A percentile compares a stretch with the other conserved stretches of the same genome.
Evolutionary conservation across 1,140 invertebrate genomes (phyloP).

Genomic region (Frieseomelitta varia): DNA sequence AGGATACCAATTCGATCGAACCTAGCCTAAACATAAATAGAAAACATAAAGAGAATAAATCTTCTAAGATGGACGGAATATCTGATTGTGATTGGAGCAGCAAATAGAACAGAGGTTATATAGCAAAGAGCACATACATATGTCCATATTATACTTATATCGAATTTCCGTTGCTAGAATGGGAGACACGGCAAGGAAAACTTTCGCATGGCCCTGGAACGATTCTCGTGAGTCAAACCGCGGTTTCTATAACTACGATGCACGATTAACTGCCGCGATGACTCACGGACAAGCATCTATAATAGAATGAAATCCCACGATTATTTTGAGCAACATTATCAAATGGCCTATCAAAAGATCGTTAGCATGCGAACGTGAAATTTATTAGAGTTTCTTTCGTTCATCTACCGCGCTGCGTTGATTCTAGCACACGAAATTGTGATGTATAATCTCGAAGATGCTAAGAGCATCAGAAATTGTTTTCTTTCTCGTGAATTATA

Average conservation of each 20-base stretch:
- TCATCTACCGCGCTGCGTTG: too few species aligned
- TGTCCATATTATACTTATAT: conserved; percentile 8
- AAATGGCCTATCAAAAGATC: neutral
- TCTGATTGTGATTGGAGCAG: neutral
- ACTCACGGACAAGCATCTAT: conserved; percentile 56
- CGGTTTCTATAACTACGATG: conserved; percentile 42
- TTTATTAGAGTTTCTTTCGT: neutral
- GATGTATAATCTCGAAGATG: neutral
- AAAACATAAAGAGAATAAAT: neutral
- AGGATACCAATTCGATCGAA: too few species aligned
- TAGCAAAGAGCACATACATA: neutral
- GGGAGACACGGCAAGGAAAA: conserved; percentile 36
- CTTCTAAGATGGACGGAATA: neutral
- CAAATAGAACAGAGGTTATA: conserved; percentile 2
- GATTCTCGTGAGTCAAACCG: conserved; percentile 49
- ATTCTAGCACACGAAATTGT: neutral
- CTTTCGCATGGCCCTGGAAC: conserved; percentile 39
- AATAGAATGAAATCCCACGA: conserved; percentile 56
- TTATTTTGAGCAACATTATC: conserved; percentile 20
- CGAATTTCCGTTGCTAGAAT: conserved; percentile 5
- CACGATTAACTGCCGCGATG: conserved; percentile 38
- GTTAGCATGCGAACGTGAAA: neutral
- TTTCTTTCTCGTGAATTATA: too few species aligned
- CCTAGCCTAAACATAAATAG: too few species aligned
- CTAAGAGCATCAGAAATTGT: too few species aligned